Base-by-base conservation (phyloP, 2,888 invertebrate genomes). In the Apamea anceps region DNA sequence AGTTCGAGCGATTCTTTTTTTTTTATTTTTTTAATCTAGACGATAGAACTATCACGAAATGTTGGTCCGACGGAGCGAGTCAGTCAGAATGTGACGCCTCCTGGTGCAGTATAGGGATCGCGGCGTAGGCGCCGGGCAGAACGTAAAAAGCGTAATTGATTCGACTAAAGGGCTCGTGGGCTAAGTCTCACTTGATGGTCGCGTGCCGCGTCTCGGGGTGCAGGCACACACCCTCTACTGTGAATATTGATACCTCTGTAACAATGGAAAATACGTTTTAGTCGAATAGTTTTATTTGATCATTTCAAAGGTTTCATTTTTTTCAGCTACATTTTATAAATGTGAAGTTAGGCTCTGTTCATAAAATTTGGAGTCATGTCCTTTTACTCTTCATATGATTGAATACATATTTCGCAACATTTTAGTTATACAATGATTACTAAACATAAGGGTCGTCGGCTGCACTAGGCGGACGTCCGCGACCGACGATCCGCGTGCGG, bases 161-260 rank as follows among this genome's bases (percentile, higher is more conserved):
- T 93, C 92, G 91, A 92, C 93, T 94, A 93, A 90, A 83, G 75
- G 72, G 81, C 51, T 68, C 84, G 85, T 81, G 77, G 90, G 82
- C 84, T 75, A 82, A 51, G 48, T 87, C 91, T 96, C 96, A 96
- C 95, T 97, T 97, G 93, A 97, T 94, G 90, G 95, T 94, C 80
- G 96, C 95, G 91, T 97, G 97, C 93, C 98, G 97, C 92, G 98
- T 98, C 97, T 99, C 99, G 78, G 98, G 98, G 95, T 98, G 98
- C 93, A 99, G 96, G 95, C 98, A 98, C 91, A 99, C 98, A 92
- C 99, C 99, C 96, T 99, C 99, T 94, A 99, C 99, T 92, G 98
- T 99, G 97, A 99, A 99, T 97, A 99, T 99, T 92, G 99, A 99
- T 93, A 99, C 98, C 97, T 99, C 99, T 99, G 98, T 66, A 98